A percentile compares a stretch with the other conserved stretches of the same genome.
These are phyloP conservation scores for Microtus ochrogaster DNA, from an alignment of 2,113 vertebrate genomes.

Conservation along the genomic window DNA sequence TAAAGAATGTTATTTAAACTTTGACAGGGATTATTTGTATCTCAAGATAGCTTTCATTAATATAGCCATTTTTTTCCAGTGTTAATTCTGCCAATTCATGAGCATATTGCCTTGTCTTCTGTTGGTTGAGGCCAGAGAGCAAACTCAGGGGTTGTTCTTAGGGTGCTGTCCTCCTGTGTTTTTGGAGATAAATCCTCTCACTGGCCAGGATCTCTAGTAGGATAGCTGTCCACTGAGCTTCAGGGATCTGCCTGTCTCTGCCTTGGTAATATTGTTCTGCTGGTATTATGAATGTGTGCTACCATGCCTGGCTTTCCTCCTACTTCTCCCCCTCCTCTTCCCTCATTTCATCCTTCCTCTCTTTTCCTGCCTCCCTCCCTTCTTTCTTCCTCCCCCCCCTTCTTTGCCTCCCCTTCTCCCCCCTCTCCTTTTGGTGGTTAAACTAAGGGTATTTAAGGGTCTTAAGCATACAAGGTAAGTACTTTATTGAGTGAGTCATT, in stretches of 20 bases:
- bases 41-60: background rate
- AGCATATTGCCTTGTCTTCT: background rate
- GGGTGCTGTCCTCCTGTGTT: too few species aligned
- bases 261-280: background rate
- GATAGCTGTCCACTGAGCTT: background rate
- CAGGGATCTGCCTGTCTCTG: background rate
- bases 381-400: background rate
- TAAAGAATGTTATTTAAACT: background rate
- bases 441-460: background rate
- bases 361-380: accelerated
- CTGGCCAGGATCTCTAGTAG: background rate
- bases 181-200: background rate
- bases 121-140: background rate
- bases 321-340: background rate
- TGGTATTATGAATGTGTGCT: background rate
- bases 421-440: background rate
- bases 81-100: background rate
- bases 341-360: too few species aligned
- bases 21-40: background rate
- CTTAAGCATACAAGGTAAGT: background rate
- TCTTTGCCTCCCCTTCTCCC: too few species aligned
- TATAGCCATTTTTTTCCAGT: background rate
- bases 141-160: background rate
- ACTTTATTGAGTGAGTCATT: background rate
- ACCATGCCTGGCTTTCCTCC: background rate